A percentile compares a stretch with the other conserved stretches of the same genome.
Conservation (phyloP, 2,888 invertebrate species). For the Piscicola geometra region DNA sequence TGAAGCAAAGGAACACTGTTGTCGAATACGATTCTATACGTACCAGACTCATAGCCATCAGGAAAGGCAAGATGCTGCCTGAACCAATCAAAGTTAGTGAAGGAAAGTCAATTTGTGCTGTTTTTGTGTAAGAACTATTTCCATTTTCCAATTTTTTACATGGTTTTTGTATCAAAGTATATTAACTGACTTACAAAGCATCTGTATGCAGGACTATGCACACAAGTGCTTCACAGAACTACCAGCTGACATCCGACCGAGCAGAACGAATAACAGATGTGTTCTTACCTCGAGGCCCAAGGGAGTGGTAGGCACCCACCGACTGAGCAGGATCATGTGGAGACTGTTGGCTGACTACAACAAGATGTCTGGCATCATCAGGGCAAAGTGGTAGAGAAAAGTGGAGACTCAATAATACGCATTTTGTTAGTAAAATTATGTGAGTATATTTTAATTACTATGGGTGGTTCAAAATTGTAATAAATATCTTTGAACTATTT, state of each 20-base stretch:
- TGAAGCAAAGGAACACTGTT: conserved; percentile 72
- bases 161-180: neutral
- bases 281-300: conserved; percentile 80
- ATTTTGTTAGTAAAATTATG: conserved; percentile 1
- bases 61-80: conserved; percentile 16
- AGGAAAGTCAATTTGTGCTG: too few species aligned
- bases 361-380: conserved; percentile 80
- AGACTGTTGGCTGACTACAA: conserved; percentile 88
- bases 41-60: conserved; percentile 11
- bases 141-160: neutral
- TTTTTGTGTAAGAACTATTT: too few species aligned
- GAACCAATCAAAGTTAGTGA: conserved; percentile 20
- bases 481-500: too few species aligned
- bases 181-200: too few species aligned
- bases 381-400: conserved; percentile 78
- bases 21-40: conserved; percentile 66
- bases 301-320: conserved; percentile 74
- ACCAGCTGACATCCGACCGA: conserved; percentile 56
- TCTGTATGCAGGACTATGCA: conserved; percentile 66
- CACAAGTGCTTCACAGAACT: conserved; percentile 71
- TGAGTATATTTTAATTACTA: too few species aligned
- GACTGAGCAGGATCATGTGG: conserved; percentile 84
- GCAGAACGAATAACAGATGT: conserved; percentile 65
- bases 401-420: neutral
- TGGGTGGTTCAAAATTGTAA: too few species aligned